Evolutionary conservation across 2,888 invertebrate species (phyloP).

Genomic region (Caenorhabditis japonica): DNA sequence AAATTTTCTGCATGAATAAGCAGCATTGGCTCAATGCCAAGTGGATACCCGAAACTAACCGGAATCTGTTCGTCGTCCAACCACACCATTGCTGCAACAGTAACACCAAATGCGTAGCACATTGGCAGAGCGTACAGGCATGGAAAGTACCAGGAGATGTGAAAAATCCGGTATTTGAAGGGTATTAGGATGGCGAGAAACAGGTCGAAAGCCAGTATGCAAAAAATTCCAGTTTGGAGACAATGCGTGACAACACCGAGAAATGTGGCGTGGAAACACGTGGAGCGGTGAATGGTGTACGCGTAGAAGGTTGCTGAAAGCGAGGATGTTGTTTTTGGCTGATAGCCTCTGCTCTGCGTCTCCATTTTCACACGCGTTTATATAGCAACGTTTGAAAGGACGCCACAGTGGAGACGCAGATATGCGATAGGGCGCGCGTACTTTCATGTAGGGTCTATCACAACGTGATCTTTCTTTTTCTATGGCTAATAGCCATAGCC

Average conservation of each 20-base stretch:
- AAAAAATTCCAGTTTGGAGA: conserved; percentile 36
- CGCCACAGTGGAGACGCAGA: no score
- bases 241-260: conserved; percentile 29
- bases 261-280: conserved; percentile 14
- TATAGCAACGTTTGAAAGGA: no score
- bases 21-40: background rate
- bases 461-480: no score
- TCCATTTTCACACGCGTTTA: no score
- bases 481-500: no score
- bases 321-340: no score
- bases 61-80: conserved; percentile 5
- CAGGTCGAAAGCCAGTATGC: conserved; percentile 24
- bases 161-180: conserved; percentile 13
- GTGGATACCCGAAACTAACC: conserved; percentile 1
- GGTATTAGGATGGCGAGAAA: conserved; percentile 25
- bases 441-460: no score
- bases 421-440: no score
- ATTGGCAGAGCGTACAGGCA: conserved; percentile 16
- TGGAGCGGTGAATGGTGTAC: conserved; percentile 11
- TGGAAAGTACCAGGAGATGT: conserved; percentile 6
- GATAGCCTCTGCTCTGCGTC: no score
- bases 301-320: conserved; percentile 24
- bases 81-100: conserved; percentile 8
- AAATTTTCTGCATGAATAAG: no score
- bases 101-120: background rate